Base-by-base conservation (phyloP, 2,797 vertebrate species). In the Tragelaphus eurycerus region DNA sequence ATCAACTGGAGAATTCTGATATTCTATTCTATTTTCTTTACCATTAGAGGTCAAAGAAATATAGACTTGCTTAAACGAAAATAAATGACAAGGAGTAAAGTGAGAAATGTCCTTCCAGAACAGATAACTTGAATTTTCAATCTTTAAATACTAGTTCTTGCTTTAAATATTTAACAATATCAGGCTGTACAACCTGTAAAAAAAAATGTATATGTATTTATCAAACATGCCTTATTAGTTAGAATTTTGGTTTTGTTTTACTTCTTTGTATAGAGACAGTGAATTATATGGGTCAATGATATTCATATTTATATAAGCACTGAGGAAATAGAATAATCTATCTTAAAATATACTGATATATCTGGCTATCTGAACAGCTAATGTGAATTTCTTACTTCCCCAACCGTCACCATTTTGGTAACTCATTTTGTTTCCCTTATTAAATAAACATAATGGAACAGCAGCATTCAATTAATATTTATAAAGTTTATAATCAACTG, bases 371-470 rank as follows among this genome's bases (percentile, higher is more conserved):
- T 86, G 34, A 91, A 38, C 12, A 89, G 76, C 27, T 78, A 64
- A 29, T 6, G 23, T 25, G 76, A 90, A 83, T 50, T 78, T 85
- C 54, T 92, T 67, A 52, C 21, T 12, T 95, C 3, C 0, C 4
- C 50, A 79, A 48, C 3, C 54, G 59, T 46, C 48, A 55, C 14
- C 13, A 29, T 59, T 46, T 83, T 50, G 81, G 27, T 38, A 64
- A 25, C 9, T 92, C 27, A 52, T 86, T 91, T 88, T 90, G n/a
- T 46, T 92, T 90, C 57, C 27, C 6, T 76, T 89, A 25, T 67
- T 94, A 90, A 93, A 83, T 62, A 96, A 71, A 27, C 23, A 85
- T 67, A 90, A 71, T 78, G 52, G 96, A 78, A 76, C 19, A 79
- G 38, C 13, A 64, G 4, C 12, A 59, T 84, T 94, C n/a, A 21